A percentile compares a stretch with the other conserved stretches of the same genome.
Evolutionary conservation across 2,797 vertebrate species (phyloP).

Genomic region (Myotis vivesi): DNA sequence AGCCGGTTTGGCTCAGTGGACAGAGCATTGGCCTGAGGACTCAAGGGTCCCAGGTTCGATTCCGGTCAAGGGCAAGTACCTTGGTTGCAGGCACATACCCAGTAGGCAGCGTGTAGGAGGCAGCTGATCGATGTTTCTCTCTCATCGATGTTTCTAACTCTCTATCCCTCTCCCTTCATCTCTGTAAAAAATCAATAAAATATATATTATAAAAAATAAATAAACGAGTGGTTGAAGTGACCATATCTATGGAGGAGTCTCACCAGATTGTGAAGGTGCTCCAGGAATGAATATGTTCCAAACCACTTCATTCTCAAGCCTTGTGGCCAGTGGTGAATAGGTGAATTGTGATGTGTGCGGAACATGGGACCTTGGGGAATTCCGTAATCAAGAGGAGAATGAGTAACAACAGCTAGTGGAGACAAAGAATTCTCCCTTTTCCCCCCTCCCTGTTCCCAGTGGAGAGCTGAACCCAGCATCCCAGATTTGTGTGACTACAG

Average conservation of each 20-base stretch:
- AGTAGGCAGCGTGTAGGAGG: no score
- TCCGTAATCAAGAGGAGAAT: conserved; percentile 68
- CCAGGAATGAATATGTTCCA: neutral
- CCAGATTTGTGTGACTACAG: conserved; percentile 13
- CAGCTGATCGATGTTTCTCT: no score
- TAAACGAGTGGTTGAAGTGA: neutral
- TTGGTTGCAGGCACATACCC: no score
- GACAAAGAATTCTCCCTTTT: conserved; percentile 63
- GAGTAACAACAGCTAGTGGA: conserved; percentile 60
- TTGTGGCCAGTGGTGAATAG: neutral
- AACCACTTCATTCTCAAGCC: conserved; percentile 2
- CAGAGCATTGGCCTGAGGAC: no score
- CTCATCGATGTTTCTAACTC: no score
- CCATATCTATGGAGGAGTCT: neutral
- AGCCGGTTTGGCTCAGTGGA: no score
- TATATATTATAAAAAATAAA: no score
- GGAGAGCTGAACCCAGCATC: conserved; percentile 45
- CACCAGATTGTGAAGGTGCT: neutral
- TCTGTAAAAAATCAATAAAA: no score
- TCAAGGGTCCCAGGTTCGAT: no score
- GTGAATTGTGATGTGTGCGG: conserved; percentile 64
- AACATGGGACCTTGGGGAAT: conserved; percentile 55
- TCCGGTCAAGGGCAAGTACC: no score
- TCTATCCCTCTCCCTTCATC: no score
- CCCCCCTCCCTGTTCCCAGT: conserved; percentile 57